phyloP scores from a whole-genome alignment of 2,888 invertebrate species.

The Xanthorhoe designata region DNA sequence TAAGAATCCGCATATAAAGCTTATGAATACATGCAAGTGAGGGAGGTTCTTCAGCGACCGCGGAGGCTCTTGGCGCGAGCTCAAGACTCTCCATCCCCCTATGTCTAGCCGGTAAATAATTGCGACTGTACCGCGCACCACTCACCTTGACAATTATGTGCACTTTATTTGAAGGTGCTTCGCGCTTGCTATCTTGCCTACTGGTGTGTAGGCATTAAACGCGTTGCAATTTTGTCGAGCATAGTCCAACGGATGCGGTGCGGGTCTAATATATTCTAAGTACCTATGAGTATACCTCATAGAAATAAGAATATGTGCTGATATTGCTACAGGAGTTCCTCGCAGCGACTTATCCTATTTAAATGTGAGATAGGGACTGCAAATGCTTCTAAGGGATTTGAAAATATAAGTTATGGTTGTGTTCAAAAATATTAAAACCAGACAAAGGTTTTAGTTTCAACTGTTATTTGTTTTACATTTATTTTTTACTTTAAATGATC shows the following conservation, averaged over 20 bases:
- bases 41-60: constrained; percentile 64
- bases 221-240: constrained; percentile 25
- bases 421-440: background rate
- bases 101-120: constrained; percentile 81
- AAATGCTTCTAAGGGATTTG: background rate
- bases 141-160: constrained; percentile 78
- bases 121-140: constrained; percentile 71
- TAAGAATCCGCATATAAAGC: constrained; percentile 49
- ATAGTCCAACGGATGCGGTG: constrained; percentile 4
- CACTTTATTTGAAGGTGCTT: constrained; percentile 73
- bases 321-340: background rate
- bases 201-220: constrained; percentile 20
- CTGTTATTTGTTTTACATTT: background rate
- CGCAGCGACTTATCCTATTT: background rate
- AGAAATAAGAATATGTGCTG: constrained; percentile 9
- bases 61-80: constrained; percentile 66
- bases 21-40: constrained; percentile 60
- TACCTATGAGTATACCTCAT: background rate
- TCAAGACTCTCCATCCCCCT: constrained; percentile 78
- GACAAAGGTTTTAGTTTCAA: background rate
- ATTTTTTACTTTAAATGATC: background rate
- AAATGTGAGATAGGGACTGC: background rate
- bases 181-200: constrained; percentile 50
- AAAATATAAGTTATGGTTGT: background rate
- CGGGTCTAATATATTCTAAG: constrained; percentile 18